These are phyloP conservation scores for Oscheius sp. DNA, from an alignment of 2,888 invertebrate species.

Conservation along the genomic window DNA sequence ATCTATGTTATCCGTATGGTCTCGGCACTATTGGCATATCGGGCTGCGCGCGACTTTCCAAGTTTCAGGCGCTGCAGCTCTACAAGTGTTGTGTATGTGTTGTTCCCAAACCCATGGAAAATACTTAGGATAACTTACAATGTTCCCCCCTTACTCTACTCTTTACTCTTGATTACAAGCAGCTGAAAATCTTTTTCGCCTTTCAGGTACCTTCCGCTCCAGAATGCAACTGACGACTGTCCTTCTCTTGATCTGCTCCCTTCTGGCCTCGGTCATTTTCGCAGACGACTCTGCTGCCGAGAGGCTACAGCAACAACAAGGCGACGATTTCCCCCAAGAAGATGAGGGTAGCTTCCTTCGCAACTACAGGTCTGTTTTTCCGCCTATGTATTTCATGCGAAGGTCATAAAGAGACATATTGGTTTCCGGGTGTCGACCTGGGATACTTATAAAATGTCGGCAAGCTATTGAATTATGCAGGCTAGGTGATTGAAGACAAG, in stretches of 20 bases:
- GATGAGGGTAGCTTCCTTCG: conserved; percentile 16
- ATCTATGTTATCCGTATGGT: too few relatives aligned
- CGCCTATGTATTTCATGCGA: background rate
- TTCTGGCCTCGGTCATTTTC: conserved; percentile 7
- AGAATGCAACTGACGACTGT: conserved; percentile 14
- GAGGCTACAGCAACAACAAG: background rate
- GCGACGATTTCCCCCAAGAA: background rate
- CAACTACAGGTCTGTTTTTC: conserved; percentile 6
- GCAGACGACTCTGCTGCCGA: conserved; percentile 19
- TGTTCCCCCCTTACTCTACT: too few relatives aligned
- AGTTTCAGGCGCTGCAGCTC: too few relatives aligned
- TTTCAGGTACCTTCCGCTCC: conserved; percentile 7
- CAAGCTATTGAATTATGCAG: conserved; percentile 8
- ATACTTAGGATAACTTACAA: too few relatives aligned
- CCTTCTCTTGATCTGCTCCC: background rate
- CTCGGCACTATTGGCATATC: too few relatives aligned
- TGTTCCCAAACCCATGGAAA: too few relatives aligned
- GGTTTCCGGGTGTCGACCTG: background rate
- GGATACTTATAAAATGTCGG: background rate
- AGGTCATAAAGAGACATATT: background rate
- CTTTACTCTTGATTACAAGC: too few relatives aligned
- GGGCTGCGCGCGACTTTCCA: too few relatives aligned
- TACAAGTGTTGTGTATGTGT: too few relatives aligned
- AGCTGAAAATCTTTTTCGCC: too few relatives aligned
- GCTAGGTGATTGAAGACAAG: background rate